Conservation (phyloP, 23 tunicate genomes). For the Pegea sp. region DNA sequence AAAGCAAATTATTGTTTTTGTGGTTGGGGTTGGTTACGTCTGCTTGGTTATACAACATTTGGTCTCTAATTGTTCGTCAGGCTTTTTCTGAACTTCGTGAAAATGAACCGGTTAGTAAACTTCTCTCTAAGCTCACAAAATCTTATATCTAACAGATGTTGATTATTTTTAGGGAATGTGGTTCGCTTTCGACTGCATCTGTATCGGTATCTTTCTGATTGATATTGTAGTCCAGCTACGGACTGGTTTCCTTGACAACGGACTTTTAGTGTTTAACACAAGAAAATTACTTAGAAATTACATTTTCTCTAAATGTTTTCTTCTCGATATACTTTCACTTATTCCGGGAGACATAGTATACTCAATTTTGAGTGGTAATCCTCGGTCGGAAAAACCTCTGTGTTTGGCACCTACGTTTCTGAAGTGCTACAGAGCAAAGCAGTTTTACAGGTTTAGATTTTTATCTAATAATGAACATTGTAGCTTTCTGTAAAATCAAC, state of each 20-base stretch:
- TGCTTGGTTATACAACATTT: conserved; percentile 42
- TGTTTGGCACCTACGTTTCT: conserved; percentile 34
- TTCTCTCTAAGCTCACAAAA: not conserved
- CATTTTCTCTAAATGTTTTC: conserved; percentile 29
- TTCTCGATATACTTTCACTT: conserved; percentile 31
- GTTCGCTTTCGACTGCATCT: conserved; percentile 36
- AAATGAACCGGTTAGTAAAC: not conserved
- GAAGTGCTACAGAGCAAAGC: conserved; percentile 58
- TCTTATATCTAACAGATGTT: not conserved
- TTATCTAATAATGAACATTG: too few species aligned
- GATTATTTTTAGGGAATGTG: conserved; percentile 25
- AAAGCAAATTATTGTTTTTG: conserved; percentile 24
- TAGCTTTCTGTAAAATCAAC: too few species aligned
- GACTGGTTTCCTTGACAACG: conserved; percentile 76
- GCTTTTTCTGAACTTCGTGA: conserved; percentile 52
- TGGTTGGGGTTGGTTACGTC: conserved; percentile 55
- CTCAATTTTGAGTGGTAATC: not conserved
- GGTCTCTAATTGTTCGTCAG: conserved; percentile 73
- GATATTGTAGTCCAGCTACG: conserved; percentile 37
- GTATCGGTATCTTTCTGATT: conserved; percentile 31
- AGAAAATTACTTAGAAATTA: conserved; percentile 29
- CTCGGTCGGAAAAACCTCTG: conserved; percentile 22
- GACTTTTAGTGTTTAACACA: conserved; percentile 33
- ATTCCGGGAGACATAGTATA: conserved; percentile 36
- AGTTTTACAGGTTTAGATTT: conserved; percentile 87